phyloP scores from a whole-genome alignment of 2,888 invertebrate species.

The Pyrocoelia pectoralis region DNA sequence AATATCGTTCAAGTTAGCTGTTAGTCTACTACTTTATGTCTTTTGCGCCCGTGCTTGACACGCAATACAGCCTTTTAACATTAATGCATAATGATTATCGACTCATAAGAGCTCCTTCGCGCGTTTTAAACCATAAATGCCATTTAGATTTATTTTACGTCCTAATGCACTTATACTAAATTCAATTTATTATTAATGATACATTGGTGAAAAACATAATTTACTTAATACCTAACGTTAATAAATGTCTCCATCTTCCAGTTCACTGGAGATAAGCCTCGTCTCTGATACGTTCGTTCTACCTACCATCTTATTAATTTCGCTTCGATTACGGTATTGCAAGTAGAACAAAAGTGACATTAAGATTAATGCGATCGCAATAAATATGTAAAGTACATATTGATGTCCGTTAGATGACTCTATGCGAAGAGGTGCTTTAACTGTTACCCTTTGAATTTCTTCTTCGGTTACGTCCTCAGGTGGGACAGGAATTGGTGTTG shows the following conservation, averaged over 20 bases:
- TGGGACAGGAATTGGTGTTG: constrained; percentile 29
- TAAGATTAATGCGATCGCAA: constrained; percentile 45
- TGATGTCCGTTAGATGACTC: constrained; percentile 22
- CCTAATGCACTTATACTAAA: too few relatives aligned
- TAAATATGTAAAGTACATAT: constrained; percentile 37
- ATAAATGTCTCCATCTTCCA: constrained; percentile 21
- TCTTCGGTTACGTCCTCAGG: background rate
- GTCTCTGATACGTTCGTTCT: constrained; percentile 24
- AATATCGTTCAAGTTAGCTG: too few relatives aligned
- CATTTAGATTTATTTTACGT: too few relatives aligned
- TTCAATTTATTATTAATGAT: background rate
- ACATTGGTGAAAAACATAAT: background rate
- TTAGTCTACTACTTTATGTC: too few relatives aligned
- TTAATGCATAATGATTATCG: too few relatives aligned
- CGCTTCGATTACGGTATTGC: constrained; percentile 39
- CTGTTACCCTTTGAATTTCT: background rate
- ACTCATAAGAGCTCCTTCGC: too few relatives aligned
- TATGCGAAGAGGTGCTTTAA: background rate
- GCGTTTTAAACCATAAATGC: too few relatives aligned
- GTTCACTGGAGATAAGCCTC: constrained; percentile 33
- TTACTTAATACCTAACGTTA: constrained; percentile 11
- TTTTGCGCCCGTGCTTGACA: too few relatives aligned
- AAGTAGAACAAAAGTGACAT: constrained; percentile 49
- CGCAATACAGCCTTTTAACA: too few relatives aligned
- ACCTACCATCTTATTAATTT: constrained; percentile 28